Percentiles rank a stretch among this genome's conserved stretches.
Evolutionary conservation across 2,888 invertebrate species (phyloP).

Genomic region (Hipparchia sbordonii): DNA sequence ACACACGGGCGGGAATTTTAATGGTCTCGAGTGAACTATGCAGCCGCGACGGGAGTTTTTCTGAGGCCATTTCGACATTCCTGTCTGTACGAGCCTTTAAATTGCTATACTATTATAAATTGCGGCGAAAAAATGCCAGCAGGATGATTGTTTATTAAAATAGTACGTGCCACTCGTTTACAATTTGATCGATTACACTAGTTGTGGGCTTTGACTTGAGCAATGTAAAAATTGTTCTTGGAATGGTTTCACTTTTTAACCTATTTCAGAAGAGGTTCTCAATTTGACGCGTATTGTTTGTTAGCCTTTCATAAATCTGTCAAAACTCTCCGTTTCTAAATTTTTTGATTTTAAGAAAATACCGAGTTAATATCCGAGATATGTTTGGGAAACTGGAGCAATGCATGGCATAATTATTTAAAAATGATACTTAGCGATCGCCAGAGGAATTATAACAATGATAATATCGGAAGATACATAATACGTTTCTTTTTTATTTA

Average conservation of each 20-base stretch:
- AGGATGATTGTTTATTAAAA: conserved; percentile 38
- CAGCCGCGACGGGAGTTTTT: conserved; percentile 43
- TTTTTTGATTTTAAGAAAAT: too few relatives aligned
- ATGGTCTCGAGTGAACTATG: conserved; percentile 57
- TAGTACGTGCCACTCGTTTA: conserved; percentile 41
- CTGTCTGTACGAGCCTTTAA: conserved; percentile 39
- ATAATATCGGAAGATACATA: too few relatives aligned
- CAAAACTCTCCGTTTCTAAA: too few relatives aligned
- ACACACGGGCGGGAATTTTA: conserved; percentile 73
- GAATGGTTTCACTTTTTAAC: conserved; percentile 15
- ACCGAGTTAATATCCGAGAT: too few relatives aligned
- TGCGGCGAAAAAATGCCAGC: conserved; percentile 40
- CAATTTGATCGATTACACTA: conserved; percentile 21
- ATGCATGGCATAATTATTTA: too few relatives aligned
- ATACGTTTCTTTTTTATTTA: too few relatives aligned
- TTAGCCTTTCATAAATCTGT: too few relatives aligned
- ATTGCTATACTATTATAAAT: conserved; percentile 43
- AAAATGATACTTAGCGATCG: too few relatives aligned
- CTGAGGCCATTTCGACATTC: conserved; percentile 55
- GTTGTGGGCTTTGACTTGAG: neutral
- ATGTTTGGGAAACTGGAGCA: too few relatives aligned
- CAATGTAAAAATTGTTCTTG: neutral
- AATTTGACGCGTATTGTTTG: too few relatives aligned
- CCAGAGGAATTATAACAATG: too few relatives aligned
- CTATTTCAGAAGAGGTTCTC: too few relatives aligned